Conservation (phyloP, 1,140 invertebrate genomes). For the Chelonus insularis region DNA sequence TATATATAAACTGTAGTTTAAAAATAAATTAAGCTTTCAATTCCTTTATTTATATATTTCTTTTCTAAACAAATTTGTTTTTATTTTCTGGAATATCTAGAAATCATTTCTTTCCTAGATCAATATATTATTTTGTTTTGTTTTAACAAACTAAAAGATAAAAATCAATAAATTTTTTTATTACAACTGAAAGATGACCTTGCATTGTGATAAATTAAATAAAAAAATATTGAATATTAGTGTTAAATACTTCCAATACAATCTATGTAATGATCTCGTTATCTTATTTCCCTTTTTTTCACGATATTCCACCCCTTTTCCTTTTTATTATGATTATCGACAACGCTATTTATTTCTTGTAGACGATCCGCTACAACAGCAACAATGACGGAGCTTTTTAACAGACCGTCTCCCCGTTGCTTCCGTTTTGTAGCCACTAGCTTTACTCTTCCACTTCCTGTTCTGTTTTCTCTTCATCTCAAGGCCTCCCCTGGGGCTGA, state of each 20-base stretch:
- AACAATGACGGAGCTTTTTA: conserved; percentile 15
- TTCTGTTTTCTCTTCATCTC: neutral
- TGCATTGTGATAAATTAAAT: too few species aligned
- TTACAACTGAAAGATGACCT: too few species aligned
- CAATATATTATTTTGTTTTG: too few species aligned
- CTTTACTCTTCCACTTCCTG: conserved; percentile 7
- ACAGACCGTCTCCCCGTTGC: neutral
- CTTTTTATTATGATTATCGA: conserved; percentile 23
- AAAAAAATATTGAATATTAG: neutral
- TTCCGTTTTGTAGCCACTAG: neutral
- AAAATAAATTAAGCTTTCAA: too few species aligned
- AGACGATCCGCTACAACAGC: conserved; percentile 15
- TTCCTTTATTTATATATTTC: too few species aligned
- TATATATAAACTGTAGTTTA: too few species aligned
- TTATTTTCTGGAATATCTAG: too few species aligned
- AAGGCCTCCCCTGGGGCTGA: neutral
- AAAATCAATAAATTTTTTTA: too few species aligned
- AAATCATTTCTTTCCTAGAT: too few species aligned
- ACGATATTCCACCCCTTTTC: neutral
- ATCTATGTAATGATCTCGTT: conserved; percentile 21
- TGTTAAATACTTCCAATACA: neutral
- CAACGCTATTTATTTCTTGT: conserved; percentile 24
- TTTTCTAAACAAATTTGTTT: too few species aligned
- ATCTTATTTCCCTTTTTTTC: conserved; percentile 10
- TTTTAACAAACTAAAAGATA: too few species aligned